Evolutionary conservation across 1,140 invertebrate genomes (phyloP).

Genomic region (Dreissena polymorpha): DNA sequence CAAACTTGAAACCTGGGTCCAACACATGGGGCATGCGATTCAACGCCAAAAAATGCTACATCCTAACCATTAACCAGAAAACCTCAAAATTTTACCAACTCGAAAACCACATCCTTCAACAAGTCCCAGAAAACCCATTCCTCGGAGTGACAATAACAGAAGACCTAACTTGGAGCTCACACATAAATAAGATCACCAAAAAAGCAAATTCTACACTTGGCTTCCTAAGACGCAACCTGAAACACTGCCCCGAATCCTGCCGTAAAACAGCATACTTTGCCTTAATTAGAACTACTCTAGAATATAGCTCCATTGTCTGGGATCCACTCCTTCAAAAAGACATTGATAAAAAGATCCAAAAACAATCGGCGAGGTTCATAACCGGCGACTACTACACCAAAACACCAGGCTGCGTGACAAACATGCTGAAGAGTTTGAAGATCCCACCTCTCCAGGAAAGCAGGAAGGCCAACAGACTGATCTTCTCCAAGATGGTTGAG

Average conservation of each 20-base stretch:
- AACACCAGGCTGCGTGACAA: slow-evolving; percentile 4
- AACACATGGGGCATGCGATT: slow-evolving; percentile 39
- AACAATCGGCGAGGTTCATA: slow-evolving; percentile 10
- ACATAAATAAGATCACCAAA: slow-evolving; percentile 20
- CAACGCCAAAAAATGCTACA: slow-evolving; percentile 54
- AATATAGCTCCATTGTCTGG: background rate
- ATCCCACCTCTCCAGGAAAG: background rate
- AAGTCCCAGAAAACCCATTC: slow-evolving; percentile 45
- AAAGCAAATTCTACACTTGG: slow-evolving; percentile 23
- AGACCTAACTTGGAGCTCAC: slow-evolving; percentile 13
- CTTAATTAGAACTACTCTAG: background rate
- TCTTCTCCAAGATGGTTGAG: slow-evolving; percentile 22
- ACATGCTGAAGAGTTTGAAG: background rate
- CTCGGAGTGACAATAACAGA: slow-evolving; percentile 18
- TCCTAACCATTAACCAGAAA: slow-evolving; percentile 45
- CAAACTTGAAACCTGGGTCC: slow-evolving; percentile 7
- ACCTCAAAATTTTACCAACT: slow-evolving; percentile 30
- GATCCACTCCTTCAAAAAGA: slow-evolving; percentile 25
- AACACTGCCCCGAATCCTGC: slow-evolving; percentile 21
- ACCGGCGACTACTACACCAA: slow-evolving; percentile 4
- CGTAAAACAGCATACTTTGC: slow-evolving; percentile 26
- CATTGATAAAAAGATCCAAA: slow-evolving; percentile 23
- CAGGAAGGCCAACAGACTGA: slow-evolving; percentile 23
- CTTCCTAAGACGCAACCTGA: slow-evolving; percentile 10
- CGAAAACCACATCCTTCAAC: slow-evolving; percentile 49